Percentiles rank a stretch among this genome's conserved stretches.
Evolutionary conservation across 2,888 invertebrate genomes (phyloP).

Genomic region (Patella depressa): DNA sequence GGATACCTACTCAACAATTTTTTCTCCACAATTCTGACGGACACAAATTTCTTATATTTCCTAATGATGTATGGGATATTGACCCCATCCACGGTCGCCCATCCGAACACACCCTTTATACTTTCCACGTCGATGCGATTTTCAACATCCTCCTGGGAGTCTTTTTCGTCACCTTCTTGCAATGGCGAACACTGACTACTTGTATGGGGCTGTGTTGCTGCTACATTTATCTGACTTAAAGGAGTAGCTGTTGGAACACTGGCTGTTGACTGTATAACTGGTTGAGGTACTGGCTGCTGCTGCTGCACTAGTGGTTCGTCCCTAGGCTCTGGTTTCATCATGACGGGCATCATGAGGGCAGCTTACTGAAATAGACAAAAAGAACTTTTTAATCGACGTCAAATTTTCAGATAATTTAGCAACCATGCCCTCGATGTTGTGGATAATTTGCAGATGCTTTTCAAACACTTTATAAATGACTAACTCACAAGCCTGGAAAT

Average conservation of each 20-base stretch:
- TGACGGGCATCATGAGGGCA: constrained; percentile 31
- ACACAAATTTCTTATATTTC: constrained; percentile 86
- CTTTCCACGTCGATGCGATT: constrained; percentile 55
- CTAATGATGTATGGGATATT: constrained; percentile 88
- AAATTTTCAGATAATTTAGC: neutral
- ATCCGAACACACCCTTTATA: constrained; percentile 82
- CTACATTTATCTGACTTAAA: neutral
- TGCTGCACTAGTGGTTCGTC: constrained; percentile 15
- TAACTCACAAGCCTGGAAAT: too few relatives aligned
- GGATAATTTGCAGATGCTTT: too few relatives aligned
- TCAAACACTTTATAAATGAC: too few relatives aligned
- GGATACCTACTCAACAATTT: constrained; percentile 76
- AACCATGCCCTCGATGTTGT: neutral
- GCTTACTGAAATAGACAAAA: constrained; percentile 15
- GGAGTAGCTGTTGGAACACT: neutral
- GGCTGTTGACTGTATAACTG: neutral
- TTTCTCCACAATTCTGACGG: constrained; percentile 94
- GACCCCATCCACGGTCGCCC: constrained; percentile 85
- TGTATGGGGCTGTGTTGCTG: constrained; percentile 14
- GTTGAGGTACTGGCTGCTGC: constrained; percentile 12
- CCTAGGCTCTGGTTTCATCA: constrained; percentile 38
- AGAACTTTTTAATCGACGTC: neutral
- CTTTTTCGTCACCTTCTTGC: neutral
- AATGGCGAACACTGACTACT: neutral
- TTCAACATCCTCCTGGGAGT: constrained; percentile 21